Evolutionary conservation across 2,113 vertebrate species (phyloP).

Genomic region (Alaudala cheleensis): DNA sequence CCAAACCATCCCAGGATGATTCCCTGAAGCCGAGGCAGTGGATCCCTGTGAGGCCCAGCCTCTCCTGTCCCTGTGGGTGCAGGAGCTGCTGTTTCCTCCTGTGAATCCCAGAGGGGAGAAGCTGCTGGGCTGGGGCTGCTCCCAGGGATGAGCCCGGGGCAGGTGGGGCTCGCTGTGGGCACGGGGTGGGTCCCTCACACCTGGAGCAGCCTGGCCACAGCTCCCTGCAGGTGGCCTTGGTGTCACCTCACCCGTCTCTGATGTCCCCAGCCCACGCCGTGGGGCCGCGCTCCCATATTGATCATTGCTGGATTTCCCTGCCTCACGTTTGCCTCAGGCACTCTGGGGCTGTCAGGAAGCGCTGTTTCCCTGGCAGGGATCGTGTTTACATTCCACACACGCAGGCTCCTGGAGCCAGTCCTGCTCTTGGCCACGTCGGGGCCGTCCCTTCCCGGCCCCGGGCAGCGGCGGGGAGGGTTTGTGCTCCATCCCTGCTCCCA

Average conservation of each 20-base stretch:
- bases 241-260: accelerated
- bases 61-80: accelerated
- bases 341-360: background rate
- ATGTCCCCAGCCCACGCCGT: accelerated
- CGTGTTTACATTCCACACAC: constrained; percentile 38
- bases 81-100: background rate
- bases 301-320: background rate
- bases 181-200: accelerated
- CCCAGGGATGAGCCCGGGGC: accelerated
- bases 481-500: background rate
- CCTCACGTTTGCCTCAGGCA: background rate
- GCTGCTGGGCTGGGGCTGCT: background rate
- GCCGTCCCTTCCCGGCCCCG: accelerated
- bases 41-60: accelerated
- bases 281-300: accelerated
- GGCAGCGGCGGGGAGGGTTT: background rate
- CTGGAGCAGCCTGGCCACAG: accelerated
- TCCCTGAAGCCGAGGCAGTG: background rate
- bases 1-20: background rate
- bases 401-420: background rate
- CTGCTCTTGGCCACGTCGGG: background rate
- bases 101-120: accelerated
- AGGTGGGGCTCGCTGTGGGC: accelerated
- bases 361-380: background rate
- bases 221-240: background rate